Base-by-base conservation (phyloP, 2,888 invertebrate genomes). In the Andrena fulva region DNA sequence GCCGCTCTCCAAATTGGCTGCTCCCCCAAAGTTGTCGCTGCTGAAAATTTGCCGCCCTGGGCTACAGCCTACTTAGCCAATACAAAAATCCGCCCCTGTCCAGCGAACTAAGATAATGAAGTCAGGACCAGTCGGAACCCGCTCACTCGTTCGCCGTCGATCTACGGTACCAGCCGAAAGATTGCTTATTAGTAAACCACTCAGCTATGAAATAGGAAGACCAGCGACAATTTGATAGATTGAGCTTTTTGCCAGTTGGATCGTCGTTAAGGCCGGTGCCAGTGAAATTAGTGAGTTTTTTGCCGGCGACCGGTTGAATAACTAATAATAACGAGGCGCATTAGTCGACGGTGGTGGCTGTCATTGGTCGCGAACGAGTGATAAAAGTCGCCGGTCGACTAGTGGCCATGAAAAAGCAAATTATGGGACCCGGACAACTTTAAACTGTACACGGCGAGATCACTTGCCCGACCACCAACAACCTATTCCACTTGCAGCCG, bases 141-240 rank as follows among this genome's bases (percentile, higher is more conserved):
- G 80, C 79, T 87, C 77, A 67, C 74, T 29, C 66, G 67, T 50
- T 64, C 54, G 63, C 72, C 66, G 73, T 27, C 75, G 84, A 81
- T 79, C 87, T 88, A 83, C 85, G 82, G 78, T 88, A 84, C 78
- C 74, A 35, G 24, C 71, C 54, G 42, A 80, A 84, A 85, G 90
- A 91, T 89, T 89, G 89, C 90, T 92, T 91, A 91, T 92, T 90
- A 91, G 88, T 80, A 80, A 84, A 87, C 80, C 77, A 82, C 85
- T 84, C 82, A 77, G 85, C 87, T 86, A 86, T 79, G 85, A 87
- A 90, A 91, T 89, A 90, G 89, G 88, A 89, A 89, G 89, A 78
- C 87, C 85, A 91, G 91, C 91, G 92, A 93, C 93, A 92, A 93
- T 93, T 92, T 93, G 93, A 93, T 93, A 92, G 91, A 93, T 93